phyloP scores from a whole-genome alignment of 2,113 vertebrate species.

The Hirundichthys speculiger region DNA sequence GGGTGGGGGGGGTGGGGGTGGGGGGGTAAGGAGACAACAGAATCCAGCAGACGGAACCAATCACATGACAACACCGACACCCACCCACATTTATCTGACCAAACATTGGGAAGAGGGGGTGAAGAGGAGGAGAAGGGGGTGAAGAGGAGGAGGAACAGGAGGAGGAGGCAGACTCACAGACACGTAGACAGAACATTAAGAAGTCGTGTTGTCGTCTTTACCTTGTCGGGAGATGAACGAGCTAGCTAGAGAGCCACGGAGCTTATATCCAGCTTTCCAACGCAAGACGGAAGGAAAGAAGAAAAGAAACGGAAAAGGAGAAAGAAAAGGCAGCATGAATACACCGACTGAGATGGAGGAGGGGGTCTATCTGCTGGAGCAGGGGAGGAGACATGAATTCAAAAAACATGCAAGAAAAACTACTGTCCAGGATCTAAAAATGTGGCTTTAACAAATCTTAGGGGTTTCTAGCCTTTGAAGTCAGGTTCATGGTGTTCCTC shows the following conservation, averaged over 20 bases:
- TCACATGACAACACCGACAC: conserved; percentile 42
- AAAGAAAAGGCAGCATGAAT: conserved; percentile 69
- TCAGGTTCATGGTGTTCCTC: too few relatives aligned
- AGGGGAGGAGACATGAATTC: too few relatives aligned
- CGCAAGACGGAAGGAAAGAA: conserved; percentile 44
- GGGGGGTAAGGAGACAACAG: neutral
- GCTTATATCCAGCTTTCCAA: conserved; percentile 85
- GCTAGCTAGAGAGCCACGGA: conserved; percentile 85
- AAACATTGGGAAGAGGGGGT: conserved; percentile 12
- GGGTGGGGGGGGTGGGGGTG: neutral
- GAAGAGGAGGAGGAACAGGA: conserved; percentile 8
- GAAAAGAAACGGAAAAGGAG: conserved; percentile 40
- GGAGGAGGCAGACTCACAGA: conserved; percentile 41
- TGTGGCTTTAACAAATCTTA: too few relatives aligned
- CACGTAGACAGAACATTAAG: conserved; percentile 41
- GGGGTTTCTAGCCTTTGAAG: too few relatives aligned
- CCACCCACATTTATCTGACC: conserved; percentile 14
- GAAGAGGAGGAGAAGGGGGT: conserved; percentile 8
- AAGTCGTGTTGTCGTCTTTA: conserved; percentile 68
- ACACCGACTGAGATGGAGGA: conserved; percentile 27
- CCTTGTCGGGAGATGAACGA: conserved; percentile 87
- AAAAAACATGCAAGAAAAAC: too few relatives aligned
- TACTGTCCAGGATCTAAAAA: too few relatives aligned
- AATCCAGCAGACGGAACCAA: conserved; percentile 34
- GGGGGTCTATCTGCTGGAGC: neutral